Evolutionary conservation across 2,797 vertebrate species (phyloP), one percentile per base, ranked within the genome.

Genomic region (Meda fulgida): DNA sequence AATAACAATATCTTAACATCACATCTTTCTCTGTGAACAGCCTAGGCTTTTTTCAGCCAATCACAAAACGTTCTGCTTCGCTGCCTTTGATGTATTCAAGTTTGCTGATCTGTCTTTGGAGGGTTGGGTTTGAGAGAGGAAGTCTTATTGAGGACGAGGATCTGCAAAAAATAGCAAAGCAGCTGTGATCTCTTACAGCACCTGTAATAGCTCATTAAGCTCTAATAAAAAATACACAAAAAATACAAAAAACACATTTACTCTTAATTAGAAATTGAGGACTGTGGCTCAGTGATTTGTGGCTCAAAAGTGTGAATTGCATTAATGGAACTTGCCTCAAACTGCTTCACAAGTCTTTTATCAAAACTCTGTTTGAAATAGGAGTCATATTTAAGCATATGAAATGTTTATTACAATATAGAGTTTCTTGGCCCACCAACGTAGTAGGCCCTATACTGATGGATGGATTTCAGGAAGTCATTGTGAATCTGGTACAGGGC

Each of bases 161-260:
- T 21, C 31, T 67, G 31, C 31, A 18, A 9, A 19, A 38, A 69
- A 9, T 19, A 51, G 34, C 10, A 67, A 67, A 80, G 34, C n/a
- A 69, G 78, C 65, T 36, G 29, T 69, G 38, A 51, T 67, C 43
- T 69, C 29, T 55, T 81, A 36, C 66, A 26, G 23, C 79, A 71
- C 79, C 16, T 55, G 38, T 70, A 53, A 38, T 55, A 55, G 13
- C 65, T 80, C 31, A 67, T 80, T 53, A 67, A 48, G 38, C 19
- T 34, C 43, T n/a, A 48, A 71, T 70, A 26, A 40, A 67, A 55
- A 29, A n/a, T n/a, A n/a, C n/a, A n/a, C n/a, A n/a, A n/a, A n/a
- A n/a, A n/a, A n/a, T n/a, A n/a, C n/a, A 40, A 81, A 26, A 34
- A 58, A 78, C n/a, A 16, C 34, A 38, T 60, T 40, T 8, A 36